phyloP scores from a whole-genome alignment of 2,888 invertebrate species.

The Agrenia bidenticulata region DNA sequence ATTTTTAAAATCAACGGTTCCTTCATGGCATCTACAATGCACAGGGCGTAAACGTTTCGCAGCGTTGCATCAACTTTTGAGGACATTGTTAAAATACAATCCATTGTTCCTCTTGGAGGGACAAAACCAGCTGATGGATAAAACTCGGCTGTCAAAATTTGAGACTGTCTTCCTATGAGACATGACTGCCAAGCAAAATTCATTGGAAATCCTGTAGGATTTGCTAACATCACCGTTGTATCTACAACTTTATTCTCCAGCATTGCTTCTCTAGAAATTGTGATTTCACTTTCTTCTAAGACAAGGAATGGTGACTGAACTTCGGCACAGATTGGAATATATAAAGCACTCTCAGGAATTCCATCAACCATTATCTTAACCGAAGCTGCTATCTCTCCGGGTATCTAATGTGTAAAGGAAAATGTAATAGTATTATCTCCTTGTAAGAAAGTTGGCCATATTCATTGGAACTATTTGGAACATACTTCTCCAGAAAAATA shows the following conservation, averaged over 20 bases:
- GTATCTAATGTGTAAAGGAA: slow-evolving; percentile 2
- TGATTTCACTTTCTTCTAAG: slow-evolving; percentile 24
- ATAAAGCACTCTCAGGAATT: slow-evolving; percentile 24
- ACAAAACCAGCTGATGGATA: slow-evolving; percentile 33
- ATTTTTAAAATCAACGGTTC: slow-evolving; percentile 42
- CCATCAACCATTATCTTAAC: slow-evolving; percentile 31
- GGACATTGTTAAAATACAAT: slow-evolving; percentile 22
- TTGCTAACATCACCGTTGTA: slow-evolving; percentile 22
- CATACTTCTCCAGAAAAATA: slow-evolving; percentile 34
- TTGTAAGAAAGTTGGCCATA: no score
- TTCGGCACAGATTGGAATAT: slow-evolving; percentile 37
- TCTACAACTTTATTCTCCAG: slow-evolving; percentile 12
- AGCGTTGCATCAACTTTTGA: slow-evolving; percentile 12
- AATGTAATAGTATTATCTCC: no score
- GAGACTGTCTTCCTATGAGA: slow-evolving; percentile 30
- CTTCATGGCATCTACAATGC: slow-evolving; percentile 40
- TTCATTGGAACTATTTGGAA: no score
- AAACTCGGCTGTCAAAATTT: slow-evolving; percentile 27
- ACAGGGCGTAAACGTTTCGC: slow-evolving; percentile 38
- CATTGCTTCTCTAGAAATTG: slow-evolving; percentile 26
- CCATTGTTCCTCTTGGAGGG: slow-evolving; percentile 26
- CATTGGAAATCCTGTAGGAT: slow-evolving; percentile 34
- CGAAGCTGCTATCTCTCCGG: slow-evolving; percentile 18
- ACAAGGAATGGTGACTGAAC: slow-evolving; percentile 34
- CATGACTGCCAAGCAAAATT: slow-evolving; percentile 31